phyloP scores from a whole-genome alignment of 1,140 invertebrate species.

The Diachasmimorpha longicaudata region DNA sequence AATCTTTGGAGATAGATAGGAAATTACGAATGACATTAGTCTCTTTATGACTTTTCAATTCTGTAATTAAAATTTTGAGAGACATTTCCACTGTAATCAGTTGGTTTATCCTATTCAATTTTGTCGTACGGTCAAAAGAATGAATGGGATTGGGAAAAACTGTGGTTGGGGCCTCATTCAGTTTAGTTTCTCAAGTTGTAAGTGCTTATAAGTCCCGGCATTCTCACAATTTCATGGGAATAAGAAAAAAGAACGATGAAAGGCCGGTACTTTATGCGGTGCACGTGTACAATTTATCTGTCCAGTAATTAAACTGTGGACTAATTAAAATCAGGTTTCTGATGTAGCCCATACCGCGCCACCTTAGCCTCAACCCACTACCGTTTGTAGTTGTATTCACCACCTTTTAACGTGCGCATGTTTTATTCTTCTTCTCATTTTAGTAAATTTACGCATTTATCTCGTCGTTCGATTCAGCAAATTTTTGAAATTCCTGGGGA shows the following conservation, averaged over 20 bases:
- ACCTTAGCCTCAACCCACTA: slow-evolving; percentile 13
- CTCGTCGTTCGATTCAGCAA: neutral
- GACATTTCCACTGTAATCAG: too few species aligned
- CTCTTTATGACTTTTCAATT: too few species aligned
- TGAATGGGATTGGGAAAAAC: too few species aligned
- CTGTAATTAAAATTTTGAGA: too few species aligned
- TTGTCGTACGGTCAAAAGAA: too few species aligned
- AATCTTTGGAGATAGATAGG: too few species aligned
- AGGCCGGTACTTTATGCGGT: slow-evolving; percentile 64
- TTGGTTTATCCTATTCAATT: too few species aligned
- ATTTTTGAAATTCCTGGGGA: too few species aligned
- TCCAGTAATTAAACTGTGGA: slow-evolving; percentile 65
- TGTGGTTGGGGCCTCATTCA: neutral
- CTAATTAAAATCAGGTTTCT: slow-evolving; percentile 66
- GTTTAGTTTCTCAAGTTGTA: neutral
- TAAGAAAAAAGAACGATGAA: slow-evolving; percentile 50
- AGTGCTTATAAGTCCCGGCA: neutral
- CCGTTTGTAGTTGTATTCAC: neutral
- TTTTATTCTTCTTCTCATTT: neutral
- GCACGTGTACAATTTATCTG: slow-evolving; percentile 65
- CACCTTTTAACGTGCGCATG: neutral
- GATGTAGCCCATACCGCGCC: slow-evolving; percentile 50
- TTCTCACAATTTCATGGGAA: neutral
- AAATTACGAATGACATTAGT: too few species aligned
- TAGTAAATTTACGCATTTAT: neutral